These are phyloP conservation scores for Bombus impatiens DNA, from an alignment of 1,140 invertebrate species.

Conservation along the genomic window DNA sequence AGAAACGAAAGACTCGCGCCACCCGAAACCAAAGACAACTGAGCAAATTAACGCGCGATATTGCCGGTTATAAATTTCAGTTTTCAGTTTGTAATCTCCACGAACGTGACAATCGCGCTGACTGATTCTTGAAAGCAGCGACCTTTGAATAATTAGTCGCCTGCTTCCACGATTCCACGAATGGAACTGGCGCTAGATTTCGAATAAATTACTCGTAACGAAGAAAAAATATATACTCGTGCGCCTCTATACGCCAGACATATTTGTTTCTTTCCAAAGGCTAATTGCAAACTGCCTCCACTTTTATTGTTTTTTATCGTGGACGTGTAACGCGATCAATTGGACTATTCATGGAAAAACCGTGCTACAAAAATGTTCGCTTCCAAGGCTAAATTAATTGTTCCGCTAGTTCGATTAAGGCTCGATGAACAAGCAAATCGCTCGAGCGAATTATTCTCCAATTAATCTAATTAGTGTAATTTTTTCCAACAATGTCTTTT, in stretches of 20 bases:
- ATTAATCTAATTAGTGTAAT: background rate
- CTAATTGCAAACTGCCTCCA: too few species aligned
- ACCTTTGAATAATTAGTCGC: background rate
- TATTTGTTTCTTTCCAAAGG: too few species aligned
- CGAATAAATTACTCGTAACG: background rate
- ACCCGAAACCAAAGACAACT: background rate
- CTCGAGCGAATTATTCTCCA: background rate
- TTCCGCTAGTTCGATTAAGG: background rate
- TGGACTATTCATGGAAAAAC: background rate
- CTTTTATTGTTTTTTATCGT: too few species aligned
- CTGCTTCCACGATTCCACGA: background rate
- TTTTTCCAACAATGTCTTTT: too few species aligned
- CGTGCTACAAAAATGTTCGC: background rate
- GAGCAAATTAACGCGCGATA: background rate
- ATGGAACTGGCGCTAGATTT: background rate
- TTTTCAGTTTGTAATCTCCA: background rate
- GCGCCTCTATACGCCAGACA: too few species aligned
- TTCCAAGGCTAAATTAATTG: background rate
- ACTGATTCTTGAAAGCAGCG: background rate
- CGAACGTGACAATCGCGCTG: background rate
- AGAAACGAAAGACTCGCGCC: background rate
- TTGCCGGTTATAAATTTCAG: conserved; percentile 2
- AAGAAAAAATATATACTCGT: background rate
- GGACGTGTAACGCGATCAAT: background rate
- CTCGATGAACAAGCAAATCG: background rate